Conservation (phyloP, 92 coral and sea anemone genomes). For the Parazoanthus atlanticus region DNA sequence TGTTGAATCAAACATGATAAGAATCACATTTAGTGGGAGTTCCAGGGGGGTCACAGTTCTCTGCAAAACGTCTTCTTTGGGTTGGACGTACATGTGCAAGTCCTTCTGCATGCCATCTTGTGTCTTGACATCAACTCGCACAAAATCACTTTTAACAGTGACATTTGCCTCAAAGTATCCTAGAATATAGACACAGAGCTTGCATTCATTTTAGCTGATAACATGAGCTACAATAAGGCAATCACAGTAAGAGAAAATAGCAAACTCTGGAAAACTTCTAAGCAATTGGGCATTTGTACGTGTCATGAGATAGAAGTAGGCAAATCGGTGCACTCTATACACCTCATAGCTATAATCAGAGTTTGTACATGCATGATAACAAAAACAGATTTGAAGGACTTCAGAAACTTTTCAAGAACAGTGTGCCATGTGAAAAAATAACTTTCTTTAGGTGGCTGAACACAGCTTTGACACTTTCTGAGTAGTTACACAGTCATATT, state of each 20-base stretch:
- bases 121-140: conserved; percentile 69
- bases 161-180: conserved; percentile 58
- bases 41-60: conserved; percentile 55
- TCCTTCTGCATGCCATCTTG: conserved; percentile 45
- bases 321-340: no score
- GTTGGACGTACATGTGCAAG: conserved; percentile 64
- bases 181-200: background rate
- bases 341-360: no score
- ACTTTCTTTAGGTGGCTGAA: no score
- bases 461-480: no score
- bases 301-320: no score
- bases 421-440: no score
- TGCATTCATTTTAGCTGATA: background rate
- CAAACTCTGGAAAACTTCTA: no score
- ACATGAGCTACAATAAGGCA: background rate
- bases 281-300: no score
- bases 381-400: no score
- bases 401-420: no score
- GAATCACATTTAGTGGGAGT: conserved; percentile 65
- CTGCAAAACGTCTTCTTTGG: conserved; percentile 62
- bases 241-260: background rate
- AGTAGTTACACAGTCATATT: no score
- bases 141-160: conserved; percentile 63
- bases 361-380: no score
- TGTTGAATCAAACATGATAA: conserved; percentile 85